Conservation (phyloP, 2,113 vertebrate species). For the Podarcis muralis region DNA sequence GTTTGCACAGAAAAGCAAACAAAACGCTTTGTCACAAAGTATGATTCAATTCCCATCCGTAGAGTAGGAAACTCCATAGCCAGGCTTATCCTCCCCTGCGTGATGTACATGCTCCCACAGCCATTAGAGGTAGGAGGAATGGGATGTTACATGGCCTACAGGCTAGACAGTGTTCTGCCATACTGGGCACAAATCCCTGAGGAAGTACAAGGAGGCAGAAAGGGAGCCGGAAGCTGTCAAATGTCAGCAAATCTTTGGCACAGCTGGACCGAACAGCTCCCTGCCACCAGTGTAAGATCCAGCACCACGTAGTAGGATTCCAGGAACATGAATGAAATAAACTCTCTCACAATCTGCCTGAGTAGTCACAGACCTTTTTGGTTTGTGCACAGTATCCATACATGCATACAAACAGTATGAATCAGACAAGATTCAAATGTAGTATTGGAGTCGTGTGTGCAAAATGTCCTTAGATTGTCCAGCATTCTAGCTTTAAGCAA, state of each 20-base stretch:
- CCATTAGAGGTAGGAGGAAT: neutral
- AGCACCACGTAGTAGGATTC: too few species aligned
- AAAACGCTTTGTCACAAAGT: neutral
- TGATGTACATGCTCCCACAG: neutral
- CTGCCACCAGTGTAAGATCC: neutral
- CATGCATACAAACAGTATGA: neutral
- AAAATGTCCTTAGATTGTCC: neutral
- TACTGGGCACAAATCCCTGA: neutral
- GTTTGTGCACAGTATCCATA: neutral
- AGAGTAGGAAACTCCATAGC: neutral
- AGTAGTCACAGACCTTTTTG: neutral
- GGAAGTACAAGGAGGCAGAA: neutral
- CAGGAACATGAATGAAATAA: neutral
- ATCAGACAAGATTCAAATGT: neutral
- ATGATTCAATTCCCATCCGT: neutral
- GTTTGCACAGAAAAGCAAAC: slow-evolving; percentile 66
- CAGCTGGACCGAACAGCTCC: neutral
- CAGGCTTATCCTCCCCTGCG: neutral
- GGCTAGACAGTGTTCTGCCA: neutral
- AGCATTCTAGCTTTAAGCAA: neutral
- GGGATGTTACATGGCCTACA: neutral
- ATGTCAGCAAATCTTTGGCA: neutral
- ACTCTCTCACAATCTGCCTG: neutral
- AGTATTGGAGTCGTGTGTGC: neutral
- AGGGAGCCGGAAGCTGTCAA: neutral